phyloP scores from a whole-genome alignment of 2,113 vertebrate species.

The Prionailurus bengalensis region DNA sequence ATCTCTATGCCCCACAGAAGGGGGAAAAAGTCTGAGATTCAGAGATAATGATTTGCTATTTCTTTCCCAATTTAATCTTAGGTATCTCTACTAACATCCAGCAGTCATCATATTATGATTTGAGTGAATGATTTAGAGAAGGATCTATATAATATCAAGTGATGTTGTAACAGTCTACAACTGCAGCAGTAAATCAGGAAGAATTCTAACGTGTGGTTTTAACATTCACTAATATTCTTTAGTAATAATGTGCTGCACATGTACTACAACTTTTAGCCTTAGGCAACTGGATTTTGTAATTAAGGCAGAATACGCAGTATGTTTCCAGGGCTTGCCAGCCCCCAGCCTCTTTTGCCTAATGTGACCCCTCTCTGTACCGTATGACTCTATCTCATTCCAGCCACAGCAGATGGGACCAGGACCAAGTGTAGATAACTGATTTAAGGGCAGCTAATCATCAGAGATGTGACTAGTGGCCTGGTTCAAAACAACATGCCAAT shows the following conservation, averaged over 20 bases:
- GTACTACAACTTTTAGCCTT: background rate
- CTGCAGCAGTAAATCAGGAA: conserved; percentile 1
- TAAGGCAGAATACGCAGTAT: background rate
- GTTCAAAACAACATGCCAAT: background rate
- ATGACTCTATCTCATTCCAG: background rate
- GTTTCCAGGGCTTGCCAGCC: background rate
- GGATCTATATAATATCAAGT: conserved; percentile 33
- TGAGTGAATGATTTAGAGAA: conserved; percentile 37
- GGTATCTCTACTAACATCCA: conserved; percentile 1
- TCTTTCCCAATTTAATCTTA: background rate
- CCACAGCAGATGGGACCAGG: background rate
- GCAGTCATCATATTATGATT: conserved; percentile 12
- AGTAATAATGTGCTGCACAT: background rate
- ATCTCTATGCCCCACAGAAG: background rate
- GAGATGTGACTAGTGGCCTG: background rate
- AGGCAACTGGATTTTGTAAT: background rate
- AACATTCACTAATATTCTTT: conserved; percentile 21
- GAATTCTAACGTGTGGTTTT: conserved; percentile 28
- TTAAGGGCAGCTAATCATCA: background rate
- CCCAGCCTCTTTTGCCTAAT: background rate
- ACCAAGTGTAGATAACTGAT: background rate
- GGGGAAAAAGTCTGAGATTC: conserved; percentile 24
- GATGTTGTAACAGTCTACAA: background rate
- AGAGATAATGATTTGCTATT: conserved; percentile 37
- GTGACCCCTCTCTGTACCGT: background rate